These are phyloP conservation scores for Callorhinus ursinus DNA, from an alignment of 2,113 vertebrate species.

Conservation along the genomic window DNA sequence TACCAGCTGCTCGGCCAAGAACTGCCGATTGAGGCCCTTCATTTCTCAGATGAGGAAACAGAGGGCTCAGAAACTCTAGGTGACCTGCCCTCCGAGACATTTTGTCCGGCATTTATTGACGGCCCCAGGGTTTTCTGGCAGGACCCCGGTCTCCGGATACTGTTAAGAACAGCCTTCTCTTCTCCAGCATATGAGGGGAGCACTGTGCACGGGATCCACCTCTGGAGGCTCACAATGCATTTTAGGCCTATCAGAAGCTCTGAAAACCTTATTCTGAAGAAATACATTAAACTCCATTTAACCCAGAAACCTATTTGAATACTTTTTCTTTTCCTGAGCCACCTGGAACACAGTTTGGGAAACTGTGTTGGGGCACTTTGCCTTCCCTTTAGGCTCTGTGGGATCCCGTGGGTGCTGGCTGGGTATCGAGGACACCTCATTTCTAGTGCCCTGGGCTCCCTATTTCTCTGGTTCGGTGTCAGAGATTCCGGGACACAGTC, in stretches of 20 bases:
- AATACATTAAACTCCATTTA: background rate
- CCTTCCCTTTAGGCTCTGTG: background rate
- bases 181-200: background rate
- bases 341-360: background rate
- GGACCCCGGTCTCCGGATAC: background rate
- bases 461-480: slow-evolving; percentile 37
- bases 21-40: background rate
- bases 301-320: slow-evolving; percentile 70
- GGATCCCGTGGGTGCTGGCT: background rate
- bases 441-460: background rate
- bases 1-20: background rate
- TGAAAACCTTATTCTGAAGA: slow-evolving; percentile 40
- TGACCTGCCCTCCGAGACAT: background rate
- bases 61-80: background rate
- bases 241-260: background rate
- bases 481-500: slow-evolving; percentile 11
- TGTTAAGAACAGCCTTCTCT: background rate
- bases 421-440: slow-evolving; percentile 57
- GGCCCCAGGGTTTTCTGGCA: background rate
- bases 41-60: background rate
- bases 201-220: background rate
- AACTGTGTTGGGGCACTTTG: background rate
- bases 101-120: background rate
- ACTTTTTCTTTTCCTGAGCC: background rate
- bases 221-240: background rate